These are phyloP conservation scores for Pharmacophagus antenor DNA, from an alignment of 2,888 invertebrate species.

Conservation along the genomic window DNA sequence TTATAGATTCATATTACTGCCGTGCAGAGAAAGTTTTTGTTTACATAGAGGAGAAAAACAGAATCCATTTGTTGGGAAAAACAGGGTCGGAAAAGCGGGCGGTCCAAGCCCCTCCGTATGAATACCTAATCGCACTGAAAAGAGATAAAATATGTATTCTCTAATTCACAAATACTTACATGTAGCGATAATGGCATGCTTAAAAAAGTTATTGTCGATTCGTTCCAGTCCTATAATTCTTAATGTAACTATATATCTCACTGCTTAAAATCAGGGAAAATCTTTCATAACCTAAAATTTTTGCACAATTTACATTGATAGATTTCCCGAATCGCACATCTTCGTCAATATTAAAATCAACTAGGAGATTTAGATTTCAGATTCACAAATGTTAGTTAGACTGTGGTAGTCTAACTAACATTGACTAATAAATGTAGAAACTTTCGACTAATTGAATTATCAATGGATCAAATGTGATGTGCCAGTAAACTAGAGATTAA, in stretches of 20 bases:
- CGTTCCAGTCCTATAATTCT: neutral
- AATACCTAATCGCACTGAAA: constrained; percentile 68
- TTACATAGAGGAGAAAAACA: constrained; percentile 57
- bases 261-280: no score
- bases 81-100: constrained; percentile 43
- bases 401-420: no score
- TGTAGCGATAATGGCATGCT: constrained; percentile 36
- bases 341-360: no score
- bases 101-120: constrained; percentile 57
- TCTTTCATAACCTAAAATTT: no score
- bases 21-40: constrained; percentile 59
- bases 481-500: no score
- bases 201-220: neutral
- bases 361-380: no score
- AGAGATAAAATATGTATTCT: constrained; percentile 65
- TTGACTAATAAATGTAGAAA: no score
- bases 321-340: no score
- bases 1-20: constrained; percentile 62
- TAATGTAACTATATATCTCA: neutral
- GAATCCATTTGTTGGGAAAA: constrained; percentile 47
- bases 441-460: no score
- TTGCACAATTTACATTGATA: no score
- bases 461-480: no score
- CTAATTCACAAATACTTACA: constrained; percentile 65
- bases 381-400: no score